A percentile compares a stretch with the other conserved stretches of the same genome.
These are phyloP conservation scores for Onychostoma macrolepis DNA, from an alignment of 2,113 vertebrate species.

Conservation along the genomic window DNA sequence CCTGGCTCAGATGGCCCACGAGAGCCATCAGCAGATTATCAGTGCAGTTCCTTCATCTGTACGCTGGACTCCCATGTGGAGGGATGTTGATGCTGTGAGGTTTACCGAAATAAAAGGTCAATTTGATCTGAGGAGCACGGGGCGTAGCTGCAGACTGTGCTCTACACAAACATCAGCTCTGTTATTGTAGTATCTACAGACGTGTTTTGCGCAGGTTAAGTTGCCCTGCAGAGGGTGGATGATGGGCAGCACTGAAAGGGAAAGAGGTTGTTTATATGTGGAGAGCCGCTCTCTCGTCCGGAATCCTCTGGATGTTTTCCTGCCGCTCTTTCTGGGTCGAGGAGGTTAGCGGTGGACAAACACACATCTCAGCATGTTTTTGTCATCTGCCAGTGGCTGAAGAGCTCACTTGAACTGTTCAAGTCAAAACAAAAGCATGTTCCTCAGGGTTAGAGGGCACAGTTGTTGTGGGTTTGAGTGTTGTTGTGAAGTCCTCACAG, in stretches of 20 bases:
- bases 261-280: slow-evolving; percentile 1
- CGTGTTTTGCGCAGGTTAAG: neutral
- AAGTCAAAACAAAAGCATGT: slow-evolving; percentile 25
- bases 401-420: neutral
- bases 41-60: neutral
- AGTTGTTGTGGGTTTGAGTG: neutral
- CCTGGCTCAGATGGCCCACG: neutral
- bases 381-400: slow-evolving; percentile 17
- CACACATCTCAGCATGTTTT: neutral
- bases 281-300: neutral
- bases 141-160: neutral
- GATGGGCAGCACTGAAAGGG: neutral
- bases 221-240: neutral
- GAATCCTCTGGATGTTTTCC: neutral
- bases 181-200: neutral
- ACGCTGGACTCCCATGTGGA: neutral
- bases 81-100: neutral
- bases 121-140: neutral
- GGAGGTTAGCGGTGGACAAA: neutral
- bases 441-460: neutral
- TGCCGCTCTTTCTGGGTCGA: neutral
- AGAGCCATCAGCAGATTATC: neutral
- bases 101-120: neutral
- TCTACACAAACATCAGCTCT: neutral
- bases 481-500: slow-evolving; percentile 4